A percentile compares a stretch with the other conserved stretches of the same genome.
These are phyloP conservation scores for Anguilla anguilla DNA, from an alignment of 2,797 vertebrate genomes.

Conservation along the genomic window DNA sequence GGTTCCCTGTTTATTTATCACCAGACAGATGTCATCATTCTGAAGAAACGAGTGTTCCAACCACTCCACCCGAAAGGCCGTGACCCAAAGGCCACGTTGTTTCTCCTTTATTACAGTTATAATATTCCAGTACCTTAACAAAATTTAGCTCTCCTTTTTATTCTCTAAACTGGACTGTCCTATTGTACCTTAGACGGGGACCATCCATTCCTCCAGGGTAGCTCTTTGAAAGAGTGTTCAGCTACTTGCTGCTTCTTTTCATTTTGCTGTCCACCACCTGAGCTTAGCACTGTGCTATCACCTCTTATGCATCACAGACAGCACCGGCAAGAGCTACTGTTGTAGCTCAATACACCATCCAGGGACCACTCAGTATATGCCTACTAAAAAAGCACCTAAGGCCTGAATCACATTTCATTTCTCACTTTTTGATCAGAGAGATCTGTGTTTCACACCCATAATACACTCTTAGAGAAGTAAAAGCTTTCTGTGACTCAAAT, in stretches of 20 bases:
- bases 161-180: neutral
- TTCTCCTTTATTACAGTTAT: neutral
- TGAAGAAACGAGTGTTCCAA: neutral
- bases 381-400: neutral
- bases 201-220: no score
- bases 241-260: neutral
- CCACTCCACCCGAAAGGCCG: neutral
- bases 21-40: neutral
- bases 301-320: no score
- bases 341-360: neutral
- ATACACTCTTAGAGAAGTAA: neutral
- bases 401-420: neutral
- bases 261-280: no score
- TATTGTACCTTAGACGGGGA: neutral
- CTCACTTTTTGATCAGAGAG: neutral
- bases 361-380: neutral
- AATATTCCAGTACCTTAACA: neutral
- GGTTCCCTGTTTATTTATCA: neutral
- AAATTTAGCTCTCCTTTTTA: neutral
- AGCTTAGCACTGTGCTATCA: no score
- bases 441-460: neutral
- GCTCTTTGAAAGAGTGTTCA: neutral
- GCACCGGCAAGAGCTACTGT: neutral
- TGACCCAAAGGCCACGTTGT: neutral
- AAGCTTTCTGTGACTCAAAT: neutral